Evolutionary conservation across 2,888 invertebrate species (phyloP).

Genomic region (Subacronicta megacephala): DNA sequence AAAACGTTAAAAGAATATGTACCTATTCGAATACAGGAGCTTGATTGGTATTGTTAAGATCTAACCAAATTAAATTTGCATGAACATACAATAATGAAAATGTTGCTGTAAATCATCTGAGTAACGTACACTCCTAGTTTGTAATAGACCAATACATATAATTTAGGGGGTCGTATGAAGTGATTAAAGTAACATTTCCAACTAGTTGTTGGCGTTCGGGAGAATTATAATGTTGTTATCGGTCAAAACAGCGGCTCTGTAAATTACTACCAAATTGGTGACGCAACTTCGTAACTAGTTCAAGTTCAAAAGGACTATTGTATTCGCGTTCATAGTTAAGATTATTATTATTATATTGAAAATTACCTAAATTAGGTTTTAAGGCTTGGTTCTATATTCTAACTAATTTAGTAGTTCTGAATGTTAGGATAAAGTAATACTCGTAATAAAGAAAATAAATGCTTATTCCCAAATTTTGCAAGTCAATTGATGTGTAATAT

Average conservation of each 20-base stretch:
- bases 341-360: slow-evolving; percentile 22
- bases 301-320: slow-evolving; percentile 44
- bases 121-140: slow-evolving; percentile 69
- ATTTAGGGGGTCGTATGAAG: slow-evolving; percentile 82
- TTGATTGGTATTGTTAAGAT: neutral
- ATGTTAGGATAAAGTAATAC: no score
- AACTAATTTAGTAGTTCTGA: no score
- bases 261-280: slow-evolving; percentile 52
- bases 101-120: slow-evolving; percentile 77
- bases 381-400: no score
- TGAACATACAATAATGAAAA: slow-evolving; percentile 64
- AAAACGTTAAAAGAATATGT: no score
- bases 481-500: no score
- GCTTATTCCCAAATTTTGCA: no score
- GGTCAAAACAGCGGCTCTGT: slow-evolving; percentile 66
- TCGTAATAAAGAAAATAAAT: no score
- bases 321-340: slow-evolving; percentile 31
- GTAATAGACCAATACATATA: slow-evolving; percentile 78
- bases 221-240: slow-evolving; percentile 84
- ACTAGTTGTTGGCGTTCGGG: slow-evolving; percentile 71
- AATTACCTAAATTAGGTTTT: neutral
- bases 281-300: slow-evolving; percentile 45
- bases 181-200: slow-evolving; percentile 87
- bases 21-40: no score
- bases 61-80: neutral